Evolutionary conservation across 2,113 vertebrate species (phyloP).

Genomic region (Tragelaphus scriptus): DNA sequence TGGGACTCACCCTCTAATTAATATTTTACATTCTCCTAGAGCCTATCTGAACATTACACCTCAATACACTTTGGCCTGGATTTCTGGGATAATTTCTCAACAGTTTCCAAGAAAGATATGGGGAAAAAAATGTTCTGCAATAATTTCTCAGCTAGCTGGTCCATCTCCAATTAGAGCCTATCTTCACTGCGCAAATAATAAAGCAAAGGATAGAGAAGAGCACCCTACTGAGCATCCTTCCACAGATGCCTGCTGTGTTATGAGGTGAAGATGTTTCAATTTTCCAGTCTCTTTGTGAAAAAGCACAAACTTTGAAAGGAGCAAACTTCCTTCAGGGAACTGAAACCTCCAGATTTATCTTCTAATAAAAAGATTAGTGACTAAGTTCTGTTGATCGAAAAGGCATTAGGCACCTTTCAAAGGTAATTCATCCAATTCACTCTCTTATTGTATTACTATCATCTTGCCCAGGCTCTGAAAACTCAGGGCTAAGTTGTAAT

Average conservation of each 20-base stretch:
- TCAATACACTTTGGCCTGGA: neutral
- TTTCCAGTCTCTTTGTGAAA: neutral
- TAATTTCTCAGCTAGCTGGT: neutral
- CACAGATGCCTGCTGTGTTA: neutral
- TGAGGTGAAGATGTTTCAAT: neutral
- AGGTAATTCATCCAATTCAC: neutral
- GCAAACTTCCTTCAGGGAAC: conserved; percentile 37
- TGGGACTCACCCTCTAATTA: conserved; percentile 17
- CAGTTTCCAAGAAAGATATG: neutral
- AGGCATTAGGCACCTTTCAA: neutral
- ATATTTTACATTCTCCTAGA: conserved; percentile 9
- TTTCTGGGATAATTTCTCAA: conserved; percentile 25
- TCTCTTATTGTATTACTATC: neutral
- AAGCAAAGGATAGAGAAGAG: neutral
- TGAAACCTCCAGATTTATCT: conserved; percentile 25
- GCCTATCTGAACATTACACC: neutral
- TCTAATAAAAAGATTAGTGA: conserved; percentile 44
- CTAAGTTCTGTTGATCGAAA: neutral
- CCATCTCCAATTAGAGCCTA: neutral
- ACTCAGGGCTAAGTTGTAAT: neutral
- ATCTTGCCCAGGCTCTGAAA: neutral
- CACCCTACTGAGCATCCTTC: neutral
- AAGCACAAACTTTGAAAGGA: conserved; percentile 28
- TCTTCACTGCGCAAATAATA: neutral
- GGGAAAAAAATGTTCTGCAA: too few species aligned